Base-by-base conservation (phyloP, 2,888 invertebrate genomes). In the Dermolepida albohirtum region DNA sequence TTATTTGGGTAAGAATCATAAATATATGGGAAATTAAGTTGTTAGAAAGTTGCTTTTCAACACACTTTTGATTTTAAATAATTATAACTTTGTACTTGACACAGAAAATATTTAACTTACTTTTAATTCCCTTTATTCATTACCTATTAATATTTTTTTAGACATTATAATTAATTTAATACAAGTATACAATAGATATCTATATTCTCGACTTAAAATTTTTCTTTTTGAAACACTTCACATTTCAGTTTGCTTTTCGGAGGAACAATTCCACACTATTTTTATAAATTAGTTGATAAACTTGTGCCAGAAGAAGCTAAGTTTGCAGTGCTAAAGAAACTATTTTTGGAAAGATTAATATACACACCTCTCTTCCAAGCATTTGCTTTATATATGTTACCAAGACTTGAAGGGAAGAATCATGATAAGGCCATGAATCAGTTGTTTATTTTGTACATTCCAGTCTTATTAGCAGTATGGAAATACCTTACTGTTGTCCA, bases 261-360 rank as follows among this genome's bases (percentile, higher is more conserved):
- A 64, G 94, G 94, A 29, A 87, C 91, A 1, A 84, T 93, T 2
- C 93, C 94, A 0, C 93, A 94, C 81, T 92, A 89, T 78, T 93
- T 94, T 80, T 93, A 92, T 77, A 84, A 85, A 71, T 83, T 87
- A 40, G 77, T 91, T 51, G 91, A 92, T 72, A 83, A 84, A 59
- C 73, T 88, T 39, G 87, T 92, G 67, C 86, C 89, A 0, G 86
- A 88, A 70, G 87, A 88, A 67, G 81, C 82, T 1, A 78, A 81
- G 7, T 78, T 81, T 72, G 78, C 76, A 10, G 78, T 87, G 17
- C 85, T 87, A 7, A 88, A 88, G 76, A 88, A 90, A 76, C 84
- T 94, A 69, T 70, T 93, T 22, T 85, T 92, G 70, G 94, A 94
- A 80, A 86, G 94, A 77, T 78, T 92, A 11, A 78, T 92, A 12